A percentile compares a stretch with the other conserved stretches of the same genome.
Conservation (phyloP, 92 coral and sea anemone species). For the Epizoanthus stellaris region DNA sequence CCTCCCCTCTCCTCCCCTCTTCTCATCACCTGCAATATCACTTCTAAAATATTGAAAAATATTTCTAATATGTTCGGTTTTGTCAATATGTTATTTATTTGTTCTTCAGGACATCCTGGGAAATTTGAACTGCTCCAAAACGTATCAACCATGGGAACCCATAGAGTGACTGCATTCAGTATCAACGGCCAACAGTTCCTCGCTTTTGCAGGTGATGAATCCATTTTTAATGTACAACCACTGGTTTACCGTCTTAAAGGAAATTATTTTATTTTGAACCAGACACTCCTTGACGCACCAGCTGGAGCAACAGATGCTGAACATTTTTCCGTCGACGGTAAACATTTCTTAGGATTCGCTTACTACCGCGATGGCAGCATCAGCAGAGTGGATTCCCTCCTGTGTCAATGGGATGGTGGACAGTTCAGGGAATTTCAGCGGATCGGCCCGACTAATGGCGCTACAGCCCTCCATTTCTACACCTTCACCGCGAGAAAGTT, state of each 20-base stretch:
- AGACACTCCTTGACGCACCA: background rate
- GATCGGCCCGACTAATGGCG: no score
- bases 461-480: background rate
- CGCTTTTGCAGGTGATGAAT: background rate
- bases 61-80: no score
- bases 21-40: no score
- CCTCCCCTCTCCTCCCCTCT: no score
- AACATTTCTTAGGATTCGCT: background rate
- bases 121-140: no score
- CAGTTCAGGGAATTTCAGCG: no score
- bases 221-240: background rate
- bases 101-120: no score
- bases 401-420: no score
- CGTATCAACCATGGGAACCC: conserved; percentile 1
- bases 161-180: background rate
- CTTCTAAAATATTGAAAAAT: no score
- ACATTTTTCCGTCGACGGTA: background rate
- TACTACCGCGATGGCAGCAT: background rate
- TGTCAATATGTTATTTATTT: no score
- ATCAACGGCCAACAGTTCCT: background rate
- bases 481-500: no score
- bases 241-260: background rate
- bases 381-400: background rate
- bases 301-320: background rate
- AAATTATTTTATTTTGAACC: background rate